A percentile compares a stretch with the other conserved stretches of the same genome.
Evolutionary conservation across 2,113 vertebrate genomes (phyloP).

Genomic region (Plectropomus leopardus): DNA sequence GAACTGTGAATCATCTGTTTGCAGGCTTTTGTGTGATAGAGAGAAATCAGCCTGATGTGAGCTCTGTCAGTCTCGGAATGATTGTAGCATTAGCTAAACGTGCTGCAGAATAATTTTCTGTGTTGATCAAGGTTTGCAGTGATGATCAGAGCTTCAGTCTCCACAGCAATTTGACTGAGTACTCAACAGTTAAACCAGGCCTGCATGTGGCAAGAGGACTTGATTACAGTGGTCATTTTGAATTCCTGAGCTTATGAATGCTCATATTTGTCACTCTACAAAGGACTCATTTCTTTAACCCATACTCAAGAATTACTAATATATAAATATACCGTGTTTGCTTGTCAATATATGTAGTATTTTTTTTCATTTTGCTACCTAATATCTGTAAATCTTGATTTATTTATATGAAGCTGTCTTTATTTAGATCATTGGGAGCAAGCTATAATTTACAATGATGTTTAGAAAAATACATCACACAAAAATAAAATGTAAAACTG

Average conservation of each 20-base stretch:
- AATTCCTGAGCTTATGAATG: not conserved
- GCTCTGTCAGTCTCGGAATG: conserved; percentile 2
- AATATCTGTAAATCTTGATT: no score
- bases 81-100: conserved; percentile 19
- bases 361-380: no score
- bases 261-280: not conserved
- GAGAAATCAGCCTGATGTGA: not conserved
- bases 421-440: no score
- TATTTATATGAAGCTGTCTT: no score
- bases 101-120: conserved; percentile 9
- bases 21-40: not conserved
- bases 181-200: not conserved
- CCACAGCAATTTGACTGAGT: conserved; percentile 3
- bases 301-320: no score
- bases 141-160: not conserved
- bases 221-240: not conserved
- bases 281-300: no score
- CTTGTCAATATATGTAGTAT: no score
- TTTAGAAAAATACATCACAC: no score
- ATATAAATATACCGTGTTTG: no score
- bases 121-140: not conserved
- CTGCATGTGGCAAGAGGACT: not conserved
- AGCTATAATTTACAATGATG: no score
- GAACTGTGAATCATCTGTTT: conserved; percentile 24
- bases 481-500: no score